phyloP scores from a whole-genome alignment of 2,888 invertebrate genomes.

The Epinotia demarniana region DNA sequence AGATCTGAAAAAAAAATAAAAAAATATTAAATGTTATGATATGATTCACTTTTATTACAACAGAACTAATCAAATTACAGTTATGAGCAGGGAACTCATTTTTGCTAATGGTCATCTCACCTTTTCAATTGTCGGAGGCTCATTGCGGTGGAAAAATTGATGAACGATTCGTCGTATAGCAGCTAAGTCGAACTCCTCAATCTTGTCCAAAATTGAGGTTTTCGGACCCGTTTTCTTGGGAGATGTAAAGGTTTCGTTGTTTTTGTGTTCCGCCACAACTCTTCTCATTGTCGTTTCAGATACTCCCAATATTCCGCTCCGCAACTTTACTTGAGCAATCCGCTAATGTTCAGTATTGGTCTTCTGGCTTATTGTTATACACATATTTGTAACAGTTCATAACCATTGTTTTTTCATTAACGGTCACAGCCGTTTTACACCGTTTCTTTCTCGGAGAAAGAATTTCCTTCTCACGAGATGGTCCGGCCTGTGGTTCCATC shows the following conservation, averaged over 20 bases:
- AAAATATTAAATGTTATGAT: not conserved
- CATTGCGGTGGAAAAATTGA: constrained; percentile 24
- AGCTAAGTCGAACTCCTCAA: constrained; percentile 5
- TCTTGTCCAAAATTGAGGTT: constrained; percentile 13
- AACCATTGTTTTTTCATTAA: constrained; percentile 29
- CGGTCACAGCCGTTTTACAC: constrained; percentile 5
- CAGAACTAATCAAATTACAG: not conserved
- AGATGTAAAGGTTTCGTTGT: constrained; percentile 11
- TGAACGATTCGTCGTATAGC: constrained; percentile 22
- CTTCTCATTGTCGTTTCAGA: constrained; percentile 27
- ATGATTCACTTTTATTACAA: not conserved
- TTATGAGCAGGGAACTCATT: no score
- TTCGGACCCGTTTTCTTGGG: constrained; percentile 30
- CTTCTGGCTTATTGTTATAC: constrained; percentile 14
- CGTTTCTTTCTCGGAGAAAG: constrained; percentile 30
- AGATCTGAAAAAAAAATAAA: not conserved
- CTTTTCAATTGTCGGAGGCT: constrained; percentile 15
- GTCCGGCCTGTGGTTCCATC: no score
- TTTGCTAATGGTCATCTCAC: constrained; percentile 2
- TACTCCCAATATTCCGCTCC: constrained; percentile 27
- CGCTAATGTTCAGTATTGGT: constrained; percentile 10
- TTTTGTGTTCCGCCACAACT: constrained; percentile 31
- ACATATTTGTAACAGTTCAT: constrained; percentile 29
- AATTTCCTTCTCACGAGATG: constrained; percentile 5
- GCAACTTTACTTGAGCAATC: constrained; percentile 21